Evolutionary conservation across 2,797 vertebrate genomes (phyloP).

Genomic region (Acrocephalus scirpaceus): DNA sequence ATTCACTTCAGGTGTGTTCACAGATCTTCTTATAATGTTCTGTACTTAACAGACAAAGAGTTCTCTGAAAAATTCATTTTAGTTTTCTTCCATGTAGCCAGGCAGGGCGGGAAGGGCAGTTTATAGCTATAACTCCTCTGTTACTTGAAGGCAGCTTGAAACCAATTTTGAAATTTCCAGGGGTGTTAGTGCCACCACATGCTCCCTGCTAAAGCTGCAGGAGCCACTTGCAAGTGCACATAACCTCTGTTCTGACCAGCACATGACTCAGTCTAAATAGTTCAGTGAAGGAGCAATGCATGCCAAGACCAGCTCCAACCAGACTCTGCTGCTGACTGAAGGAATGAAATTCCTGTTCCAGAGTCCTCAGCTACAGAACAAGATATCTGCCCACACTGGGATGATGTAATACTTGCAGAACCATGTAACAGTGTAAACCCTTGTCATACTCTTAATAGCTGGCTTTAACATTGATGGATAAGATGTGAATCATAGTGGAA

Average conservation of each 20-base stretch:
- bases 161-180: background rate
- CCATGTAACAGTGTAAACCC: background rate
- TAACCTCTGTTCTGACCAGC: background rate
- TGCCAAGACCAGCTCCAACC: background rate
- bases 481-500: background rate
- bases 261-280: background rate
- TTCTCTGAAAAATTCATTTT: background rate
- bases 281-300: background rate
- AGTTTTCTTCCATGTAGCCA: background rate
- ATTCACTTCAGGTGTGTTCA: background rate
- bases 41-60: background rate
- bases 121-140: background rate
- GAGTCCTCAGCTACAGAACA: background rate
- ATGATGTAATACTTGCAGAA: background rate
- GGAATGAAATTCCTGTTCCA: background rate
- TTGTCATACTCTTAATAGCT: background rate
- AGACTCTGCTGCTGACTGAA: background rate
- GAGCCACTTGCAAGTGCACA: rapidly evolving
- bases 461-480: background rate
- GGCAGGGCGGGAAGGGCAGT: background rate
- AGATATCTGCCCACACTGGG: background rate
- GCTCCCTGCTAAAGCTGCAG: background rate
- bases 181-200: background rate
- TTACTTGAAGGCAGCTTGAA: background rate
- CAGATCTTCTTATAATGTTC: background rate